Base-by-base conservation (phyloP, 1,140 invertebrate species). In the Drosophila bipectinata region DNA sequence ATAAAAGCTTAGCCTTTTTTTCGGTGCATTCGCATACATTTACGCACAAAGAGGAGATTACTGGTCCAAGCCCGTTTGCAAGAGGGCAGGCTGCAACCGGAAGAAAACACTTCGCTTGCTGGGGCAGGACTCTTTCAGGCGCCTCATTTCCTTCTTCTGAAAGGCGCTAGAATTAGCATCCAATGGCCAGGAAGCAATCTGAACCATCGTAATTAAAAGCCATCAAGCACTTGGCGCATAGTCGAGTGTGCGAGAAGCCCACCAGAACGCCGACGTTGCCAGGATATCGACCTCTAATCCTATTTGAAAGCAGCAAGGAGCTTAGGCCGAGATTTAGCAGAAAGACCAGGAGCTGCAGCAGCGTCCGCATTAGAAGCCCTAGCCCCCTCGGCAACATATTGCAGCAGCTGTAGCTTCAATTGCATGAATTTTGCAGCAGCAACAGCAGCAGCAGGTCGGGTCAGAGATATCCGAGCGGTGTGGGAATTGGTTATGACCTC, bases 201-300 rank as follows among this genome's bases (percentile, higher is more conserved):
- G 44, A 34, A 55, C 2, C 47, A 6, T 18, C 47, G 55, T 72
- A 72, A 72, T 72, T 72, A 72, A 72, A 78, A 69, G 57, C 56
- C 69, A 71, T 77, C 66, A 68, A 26, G 51, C 30, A 24, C 51
- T 6, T 14, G 9, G 39, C 30, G 32, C 30, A 56, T 51, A 52
- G 32, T 45, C 8, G 9, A 68, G 12, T 28, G 9, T 34, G 32
- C n/a, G n/a, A 30, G 37, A 72, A 15, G 28, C n/a, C 28, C 26
- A 24, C 2, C 34, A 28, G 39, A 57, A 14, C 47, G 44, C 14
- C 21, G 9, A 15, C 28, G 32, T 55, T 30, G 52, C 48, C 14
- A 69, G 83, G 75, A 82, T 87, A 79, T 87, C 83, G 82, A 88
- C 63, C 83, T 72, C 32, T 71, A 55, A 59, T 54, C 63, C 54